phyloP scores from a whole-genome alignment of 1,140 invertebrate genomes.

The Zaprionus gabonicus region DNA sequence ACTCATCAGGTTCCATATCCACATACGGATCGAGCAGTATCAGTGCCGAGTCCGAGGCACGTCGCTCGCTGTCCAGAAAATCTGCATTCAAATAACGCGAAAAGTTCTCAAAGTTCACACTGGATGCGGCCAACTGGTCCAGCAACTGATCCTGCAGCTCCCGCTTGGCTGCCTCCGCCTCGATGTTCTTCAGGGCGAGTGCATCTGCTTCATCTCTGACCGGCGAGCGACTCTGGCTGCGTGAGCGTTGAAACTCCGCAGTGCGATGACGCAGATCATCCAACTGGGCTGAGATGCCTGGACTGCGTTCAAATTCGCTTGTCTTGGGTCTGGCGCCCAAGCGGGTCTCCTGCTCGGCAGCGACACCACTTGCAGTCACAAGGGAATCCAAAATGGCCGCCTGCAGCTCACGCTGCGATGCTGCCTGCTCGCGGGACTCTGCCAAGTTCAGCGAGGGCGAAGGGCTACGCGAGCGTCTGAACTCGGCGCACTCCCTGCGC shows the following conservation, averaged over 20 bases:
- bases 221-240: conserved; percentile 75
- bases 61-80: conserved; percentile 73
- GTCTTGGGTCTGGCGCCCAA: conserved; percentile 75
- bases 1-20: conserved; percentile 75
- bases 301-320: conserved; percentile 34
- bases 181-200: conserved; percentile 52
- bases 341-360: conserved; percentile 43
- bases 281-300: conserved; percentile 35
- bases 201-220: conserved; percentile 40
- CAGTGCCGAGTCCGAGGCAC: conserved; percentile 75
- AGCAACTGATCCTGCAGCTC: conserved; percentile 69
- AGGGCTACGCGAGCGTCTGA: conserved; percentile 60
- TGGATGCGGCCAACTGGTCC: conserved; percentile 63
- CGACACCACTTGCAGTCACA: conserved; percentile 14
- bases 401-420: conserved; percentile 63
- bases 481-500: conserved; percentile 44
- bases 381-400: conserved; percentile 65
- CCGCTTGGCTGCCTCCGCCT: conserved; percentile 56
- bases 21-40: conserved; percentile 49
- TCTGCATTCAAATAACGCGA: conserved; percentile 71
- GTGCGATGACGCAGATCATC: conserved; percentile 71
- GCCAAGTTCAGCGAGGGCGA: conserved; percentile 44
- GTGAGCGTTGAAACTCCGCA: conserved; percentile 72
- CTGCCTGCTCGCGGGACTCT: conserved; percentile 39
- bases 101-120: conserved; percentile 71